Conservation (phyloP, 1,140 invertebrate species). For the Zaprionus inermis region DNA sequence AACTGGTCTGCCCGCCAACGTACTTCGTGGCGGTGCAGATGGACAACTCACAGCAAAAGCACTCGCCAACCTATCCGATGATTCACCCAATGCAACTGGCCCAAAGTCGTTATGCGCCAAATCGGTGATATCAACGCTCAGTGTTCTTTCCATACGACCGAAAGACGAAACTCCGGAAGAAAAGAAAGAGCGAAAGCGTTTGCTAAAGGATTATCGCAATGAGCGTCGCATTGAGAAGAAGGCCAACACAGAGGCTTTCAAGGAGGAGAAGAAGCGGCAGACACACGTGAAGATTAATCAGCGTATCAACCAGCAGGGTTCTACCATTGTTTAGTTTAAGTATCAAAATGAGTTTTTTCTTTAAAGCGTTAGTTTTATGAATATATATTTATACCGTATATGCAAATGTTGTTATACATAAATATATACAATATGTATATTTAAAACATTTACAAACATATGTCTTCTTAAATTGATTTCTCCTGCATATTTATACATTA, state of each 20-base stretch:
- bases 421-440: neutral
- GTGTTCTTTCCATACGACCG: conserved; percentile 89
- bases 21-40: conserved; percentile 85
- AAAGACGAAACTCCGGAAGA: conserved; percentile 94
- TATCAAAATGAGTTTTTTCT: conserved; percentile 9
- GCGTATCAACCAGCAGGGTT: conserved; percentile 89
- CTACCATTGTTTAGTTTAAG: conserved; percentile 85
- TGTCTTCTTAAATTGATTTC: no score
- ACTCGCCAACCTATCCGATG: conserved; percentile 87
- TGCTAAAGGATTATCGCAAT: conserved; percentile 92
- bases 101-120: conserved; percentile 86
- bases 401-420: neutral
- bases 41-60: conserved; percentile 88
- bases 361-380: conserved; percentile 10
- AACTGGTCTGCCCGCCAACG: conserved; percentile 90
- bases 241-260: conserved; percentile 93
- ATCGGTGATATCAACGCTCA: conserved; percentile 89
- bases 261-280: conserved; percentile 93
- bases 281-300: conserved; percentile 91
- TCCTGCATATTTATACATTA: no score
- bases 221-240: conserved; percentile 95
- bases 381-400: neutral
- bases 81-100: conserved; percentile 83
- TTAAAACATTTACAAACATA: neutral
- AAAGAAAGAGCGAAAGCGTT: conserved; percentile 91